Evolutionary conservation across 2,797 vertebrate genomes (phyloP), one percentile per base, ranked within the genome.

Genomic region (Fistularia commersonii): DNA sequence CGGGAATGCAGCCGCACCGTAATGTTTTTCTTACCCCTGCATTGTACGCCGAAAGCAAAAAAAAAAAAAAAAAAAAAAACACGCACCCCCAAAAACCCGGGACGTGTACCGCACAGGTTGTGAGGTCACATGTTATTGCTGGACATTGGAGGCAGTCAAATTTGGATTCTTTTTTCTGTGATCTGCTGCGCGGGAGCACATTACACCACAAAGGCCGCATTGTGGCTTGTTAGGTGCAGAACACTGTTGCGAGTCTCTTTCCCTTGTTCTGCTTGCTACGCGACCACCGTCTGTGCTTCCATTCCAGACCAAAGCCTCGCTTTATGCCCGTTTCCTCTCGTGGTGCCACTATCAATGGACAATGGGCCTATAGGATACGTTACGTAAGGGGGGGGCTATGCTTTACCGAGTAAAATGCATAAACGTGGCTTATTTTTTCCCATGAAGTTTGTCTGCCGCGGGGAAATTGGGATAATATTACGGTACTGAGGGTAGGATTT

Each of bases 51-150:
- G 73, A 87, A 85, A 68, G 69, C 80, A 77, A 84, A 42, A 82
- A 71, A 64, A 74, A 63, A 67, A 79, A 76, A 60, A 79, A 76
- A 77, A 86, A 89, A 23, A 23, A 23, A 23, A 23, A 23, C 23
- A 2, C 4, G 23, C 23, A 2, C 2, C 23, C 23, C 23, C 2
- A 23, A 23, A 23, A 23, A 23, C 23, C 23, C 23, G 4, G 23
- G 76, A 84, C 80, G 78, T 83, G 82, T 84, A 87, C 76, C 80
- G 84, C 76, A 69, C 74, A 74, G 65, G 54, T 77, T 72, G 81
- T 91, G 91, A 92, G 88, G 90, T 90, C 86, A 91, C 66, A 80
- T 92, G 88, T 92, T 92, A 88, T 91, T 91, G 68, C 84, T 91
- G 91, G 91, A 92, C 81, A 83, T 61, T 72, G 36, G 57, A 79